A percentile compares a stretch with the other conserved stretches of the same genome.
phyloP scores from a whole-genome alignment of 2,113 vertebrate genomes.

The Anguilla japonica region DNA sequence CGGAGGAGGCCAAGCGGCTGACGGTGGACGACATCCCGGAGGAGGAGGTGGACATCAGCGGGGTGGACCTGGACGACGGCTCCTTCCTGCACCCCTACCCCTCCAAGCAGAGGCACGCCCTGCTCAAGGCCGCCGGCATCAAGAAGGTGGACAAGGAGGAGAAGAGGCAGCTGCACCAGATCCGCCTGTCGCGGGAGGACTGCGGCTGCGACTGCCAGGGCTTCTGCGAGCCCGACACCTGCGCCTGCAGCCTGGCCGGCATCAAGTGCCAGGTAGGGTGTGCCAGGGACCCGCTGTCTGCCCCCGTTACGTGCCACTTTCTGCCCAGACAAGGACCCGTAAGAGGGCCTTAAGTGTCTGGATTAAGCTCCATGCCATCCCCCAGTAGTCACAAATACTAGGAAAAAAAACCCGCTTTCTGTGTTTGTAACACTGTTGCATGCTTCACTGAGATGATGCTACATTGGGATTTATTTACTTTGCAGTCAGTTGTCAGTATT shows the following conservation, averaged over 20 bases:
- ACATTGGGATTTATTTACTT: too few relatives aligned
- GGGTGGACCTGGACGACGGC: slow-evolving; percentile 67
- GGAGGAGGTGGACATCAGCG: slow-evolving; percentile 62
- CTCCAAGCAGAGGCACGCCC: slow-evolving; percentile 74
- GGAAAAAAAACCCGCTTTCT: too few relatives aligned
- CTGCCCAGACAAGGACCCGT: background rate
- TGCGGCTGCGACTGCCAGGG: slow-evolving; percentile 84
- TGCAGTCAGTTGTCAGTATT: too few relatives aligned
- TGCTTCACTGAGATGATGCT: too few relatives aligned
- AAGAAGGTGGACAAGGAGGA: slow-evolving; percentile 85
- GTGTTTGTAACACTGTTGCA: too few relatives aligned
- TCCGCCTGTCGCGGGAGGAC: slow-evolving; percentile 84
- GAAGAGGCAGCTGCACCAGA: slow-evolving; percentile 81
- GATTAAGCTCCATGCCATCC: background rate
- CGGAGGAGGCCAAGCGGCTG: slow-evolving; percentile 69
- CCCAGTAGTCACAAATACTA: background rate
- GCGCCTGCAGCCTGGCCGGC: slow-evolving; percentile 84
- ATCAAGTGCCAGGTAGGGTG: slow-evolving; percentile 88
- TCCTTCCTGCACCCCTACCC: slow-evolving; percentile 81
- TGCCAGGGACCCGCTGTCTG: background rate
- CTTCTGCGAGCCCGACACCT: slow-evolving; percentile 88
- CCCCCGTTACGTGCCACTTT: background rate
- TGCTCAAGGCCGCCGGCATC: slow-evolving; percentile 79
- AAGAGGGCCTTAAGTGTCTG: background rate
- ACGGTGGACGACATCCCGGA: slow-evolving; percentile 73